Evolutionary conservation across 2,888 invertebrate species (phyloP), one percentile per base, ranked within the genome.

Genomic region (Drosophila rubida): DNA sequence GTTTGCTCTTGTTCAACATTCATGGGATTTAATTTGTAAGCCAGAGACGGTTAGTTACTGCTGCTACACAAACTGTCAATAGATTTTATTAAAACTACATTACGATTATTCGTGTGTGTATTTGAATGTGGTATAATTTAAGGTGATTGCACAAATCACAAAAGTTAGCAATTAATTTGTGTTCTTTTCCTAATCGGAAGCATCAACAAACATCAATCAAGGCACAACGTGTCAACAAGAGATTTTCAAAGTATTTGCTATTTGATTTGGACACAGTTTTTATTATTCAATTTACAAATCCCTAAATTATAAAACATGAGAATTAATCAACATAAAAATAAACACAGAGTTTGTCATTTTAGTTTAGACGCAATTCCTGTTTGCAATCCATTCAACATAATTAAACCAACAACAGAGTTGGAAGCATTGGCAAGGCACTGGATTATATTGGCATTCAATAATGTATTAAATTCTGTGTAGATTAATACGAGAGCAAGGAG

Each of bases 401-500:
- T 19, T 19, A 19, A 19, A 1, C 19, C 19, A 1, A 19, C 1
- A 19, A 19, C 1, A 3, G 19, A 19, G 19, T 19, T 19, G 14
- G 2, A 14, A 37, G 2, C 0, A 14, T 7, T 14, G 5, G 13
- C 6, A 6, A 14, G 14, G 13, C 14, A 14, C 7, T 14, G 7
- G 35, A 37, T 37, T 37, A 37, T 14, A 2, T 2, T 14, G 6
- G 14, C 35, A 7, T n/a, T 13, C n/a, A 35, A n/a, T 13, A 6
- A 4, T 14, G 35, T 30, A 30, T 30, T 30, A 2, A 9, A 30
- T 30, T 30, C 30, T 11, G 19, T 27, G 14, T 1, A 6, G 23
- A 23, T 23, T 23, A 23, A 6, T 5, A 23, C 6, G 23, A 23
- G 41, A 54, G 49, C 65, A 79, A 65, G 72, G 41, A 57, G 49